These are phyloP conservation scores for Pristionchus entomophagus DNA, from an alignment of 2,888 invertebrate genomes.

Conservation along the genomic window DNA sequence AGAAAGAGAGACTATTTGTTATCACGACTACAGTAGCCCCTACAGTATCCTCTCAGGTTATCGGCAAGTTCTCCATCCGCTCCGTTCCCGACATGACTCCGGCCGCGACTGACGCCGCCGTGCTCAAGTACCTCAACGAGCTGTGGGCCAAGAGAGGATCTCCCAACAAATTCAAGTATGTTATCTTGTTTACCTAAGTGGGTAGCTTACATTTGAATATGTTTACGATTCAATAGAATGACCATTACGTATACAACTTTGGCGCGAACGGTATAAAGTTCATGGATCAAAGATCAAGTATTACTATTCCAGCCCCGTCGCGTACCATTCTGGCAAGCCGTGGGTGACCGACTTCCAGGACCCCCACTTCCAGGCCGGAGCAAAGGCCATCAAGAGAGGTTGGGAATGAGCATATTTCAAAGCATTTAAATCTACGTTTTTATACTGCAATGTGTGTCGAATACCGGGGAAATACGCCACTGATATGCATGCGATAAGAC, in stretches of 20 bases:
- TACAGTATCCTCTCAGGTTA: slow-evolving; percentile 84
- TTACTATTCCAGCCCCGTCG: slow-evolving; percentile 60
- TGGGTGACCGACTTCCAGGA: slow-evolving; percentile 95
- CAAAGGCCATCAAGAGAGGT: slow-evolving; percentile 78
- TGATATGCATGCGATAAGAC: too few relatives aligned
- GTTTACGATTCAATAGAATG: too few relatives aligned
- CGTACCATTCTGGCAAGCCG: slow-evolving; percentile 86
- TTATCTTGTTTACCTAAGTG: neutral
- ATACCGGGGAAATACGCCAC: neutral
- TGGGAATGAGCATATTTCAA: slow-evolving; percentile 3
- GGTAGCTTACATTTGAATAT: neutral
- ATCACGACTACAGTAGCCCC: too few relatives aligned
- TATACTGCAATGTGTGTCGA: too few relatives aligned
- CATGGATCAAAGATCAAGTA: too few relatives aligned
- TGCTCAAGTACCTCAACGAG: slow-evolving; percentile 85
- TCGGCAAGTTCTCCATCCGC: slow-evolving; percentile 96
- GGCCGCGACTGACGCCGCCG: slow-evolving; percentile 84
- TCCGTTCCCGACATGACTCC: slow-evolving; percentile 95
- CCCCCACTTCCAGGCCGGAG: slow-evolving; percentile 91
- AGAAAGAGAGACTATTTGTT: too few relatives aligned
- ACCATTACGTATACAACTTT: too few relatives aligned
- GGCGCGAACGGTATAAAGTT: too few relatives aligned
- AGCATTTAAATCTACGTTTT: too few relatives aligned
- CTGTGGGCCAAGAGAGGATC: slow-evolving; percentile 84
- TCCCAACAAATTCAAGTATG: slow-evolving; percentile 88